phyloP scores from a whole-genome alignment of 2,888 invertebrate genomes.

The Pristionchus maxplancki region DNA sequence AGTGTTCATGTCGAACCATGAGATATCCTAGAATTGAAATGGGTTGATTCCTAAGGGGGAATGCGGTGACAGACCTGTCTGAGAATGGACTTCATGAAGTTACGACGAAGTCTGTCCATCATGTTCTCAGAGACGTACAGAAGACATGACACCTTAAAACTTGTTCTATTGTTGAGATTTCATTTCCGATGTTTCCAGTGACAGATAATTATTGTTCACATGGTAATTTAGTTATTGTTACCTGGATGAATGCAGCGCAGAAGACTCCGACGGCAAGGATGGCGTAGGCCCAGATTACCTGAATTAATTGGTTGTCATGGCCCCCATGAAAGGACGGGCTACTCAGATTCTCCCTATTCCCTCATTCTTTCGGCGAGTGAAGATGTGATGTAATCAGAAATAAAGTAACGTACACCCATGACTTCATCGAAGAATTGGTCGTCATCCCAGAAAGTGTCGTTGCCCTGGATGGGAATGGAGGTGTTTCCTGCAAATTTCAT shows the following conservation, averaged over 20 bases:
- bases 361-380: no score
- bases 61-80: slow-evolving; percentile 77
- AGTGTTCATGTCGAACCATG: slow-evolving; percentile 79
- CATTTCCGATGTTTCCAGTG: no score
- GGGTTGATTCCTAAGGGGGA: background rate
- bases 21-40: slow-evolving; percentile 55
- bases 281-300: slow-evolving; percentile 64
- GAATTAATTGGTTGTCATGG: slow-evolving; percentile 53
- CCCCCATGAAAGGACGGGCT: background rate
- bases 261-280: slow-evolving; percentile 66
- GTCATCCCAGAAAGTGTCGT: background rate
- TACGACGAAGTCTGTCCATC: slow-evolving; percentile 79
- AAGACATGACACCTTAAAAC: slow-evolving; percentile 79
- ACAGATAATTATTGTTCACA: background rate
- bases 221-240: background rate
- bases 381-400: no score
- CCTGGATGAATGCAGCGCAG: slow-evolving; percentile 61
- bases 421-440: slow-evolving; percentile 30
- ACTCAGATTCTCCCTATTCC: no score
- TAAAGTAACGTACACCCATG: slow-evolving; percentile 13
- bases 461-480: background rate
- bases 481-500: background rate
- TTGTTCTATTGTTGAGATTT: no score
- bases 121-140: slow-evolving; percentile 80
- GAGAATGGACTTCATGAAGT: slow-evolving; percentile 79